Conservation (phyloP, 2,797 vertebrate genomes). For the Falco novaeseelandiae region DNA sequence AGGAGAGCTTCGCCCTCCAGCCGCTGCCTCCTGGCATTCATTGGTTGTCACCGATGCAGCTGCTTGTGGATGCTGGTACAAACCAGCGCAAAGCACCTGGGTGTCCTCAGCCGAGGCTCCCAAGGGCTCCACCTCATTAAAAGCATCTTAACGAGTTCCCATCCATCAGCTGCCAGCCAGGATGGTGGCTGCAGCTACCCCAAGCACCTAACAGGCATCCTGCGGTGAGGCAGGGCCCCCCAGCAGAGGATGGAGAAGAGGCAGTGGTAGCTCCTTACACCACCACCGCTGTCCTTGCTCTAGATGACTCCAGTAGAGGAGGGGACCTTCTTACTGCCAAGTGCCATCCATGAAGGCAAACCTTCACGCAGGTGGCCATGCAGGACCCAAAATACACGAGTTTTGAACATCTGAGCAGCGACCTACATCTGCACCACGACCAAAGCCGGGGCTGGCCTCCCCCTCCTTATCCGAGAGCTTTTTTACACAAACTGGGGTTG, state of each 20-base stretch:
- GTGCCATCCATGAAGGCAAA: background rate
- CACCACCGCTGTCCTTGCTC: background rate
- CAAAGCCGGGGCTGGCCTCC: background rate
- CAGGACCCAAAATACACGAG: background rate
- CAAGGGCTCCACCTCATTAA: background rate
- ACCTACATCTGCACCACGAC: background rate
- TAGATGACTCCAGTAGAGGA: background rate
- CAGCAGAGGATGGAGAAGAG: background rate
- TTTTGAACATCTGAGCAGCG: background rate
- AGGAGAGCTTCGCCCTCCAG: background rate
- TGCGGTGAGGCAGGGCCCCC: background rate
- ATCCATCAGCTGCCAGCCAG: background rate
- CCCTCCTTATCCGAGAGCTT: background rate
- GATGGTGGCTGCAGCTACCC: background rate
- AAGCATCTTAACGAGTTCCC: background rate
- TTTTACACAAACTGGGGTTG: background rate
- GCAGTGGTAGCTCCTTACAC: background rate
- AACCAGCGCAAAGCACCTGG: background rate
- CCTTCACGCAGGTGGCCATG: background rate
- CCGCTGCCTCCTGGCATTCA: background rate
- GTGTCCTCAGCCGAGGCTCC: background rate
- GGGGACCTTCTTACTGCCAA: background rate
- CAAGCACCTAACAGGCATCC: background rate
- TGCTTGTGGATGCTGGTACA: background rate
- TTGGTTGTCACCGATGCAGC: background rate